Conservation (phyloP, 2,888 invertebrate species). For the Patella ulyssiponensis region DNA sequence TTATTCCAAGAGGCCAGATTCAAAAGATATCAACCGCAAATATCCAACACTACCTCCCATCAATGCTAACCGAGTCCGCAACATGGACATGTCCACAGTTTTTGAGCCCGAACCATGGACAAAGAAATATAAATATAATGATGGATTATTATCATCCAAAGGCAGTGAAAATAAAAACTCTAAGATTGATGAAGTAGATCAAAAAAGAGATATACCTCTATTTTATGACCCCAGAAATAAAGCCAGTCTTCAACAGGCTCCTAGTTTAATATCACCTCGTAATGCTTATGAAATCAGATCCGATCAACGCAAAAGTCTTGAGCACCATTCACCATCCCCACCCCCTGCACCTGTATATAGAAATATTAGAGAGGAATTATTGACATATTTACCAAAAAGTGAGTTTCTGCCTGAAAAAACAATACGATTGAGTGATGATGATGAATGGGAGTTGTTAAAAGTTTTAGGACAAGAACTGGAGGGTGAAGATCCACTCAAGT, state of each 20-base stretch:
- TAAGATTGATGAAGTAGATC: background rate
- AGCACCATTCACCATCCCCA: conserved; percentile 10
- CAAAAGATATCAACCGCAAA: conserved; percentile 49
- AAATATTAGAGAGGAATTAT: conserved; percentile 34
- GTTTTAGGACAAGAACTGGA: conserved; percentile 53
- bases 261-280: background rate
- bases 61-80: conserved; percentile 48
- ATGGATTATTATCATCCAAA: background rate
- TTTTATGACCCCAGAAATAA: background rate
- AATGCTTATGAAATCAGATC: background rate
- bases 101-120: conserved; percentile 59
- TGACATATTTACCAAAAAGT: conserved; percentile 43
- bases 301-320: background rate
- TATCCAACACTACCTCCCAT: conserved; percentile 52
- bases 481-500: conserved; percentile 41
- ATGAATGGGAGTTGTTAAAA: conserved; percentile 52
- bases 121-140: conserved; percentile 14
- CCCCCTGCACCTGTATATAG: conserved; percentile 6
- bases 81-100: conserved; percentile 52
- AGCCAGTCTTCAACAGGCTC: background rate
- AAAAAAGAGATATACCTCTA: background rate
- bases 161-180: background rate
- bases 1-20: conserved; percentile 48
- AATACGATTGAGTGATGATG: conserved; percentile 44
- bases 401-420: conserved; percentile 57